These are phyloP conservation scores for Hybognathus amarus DNA, from an alignment of 2,797 vertebrate species.

Conservation along the genomic window DNA sequence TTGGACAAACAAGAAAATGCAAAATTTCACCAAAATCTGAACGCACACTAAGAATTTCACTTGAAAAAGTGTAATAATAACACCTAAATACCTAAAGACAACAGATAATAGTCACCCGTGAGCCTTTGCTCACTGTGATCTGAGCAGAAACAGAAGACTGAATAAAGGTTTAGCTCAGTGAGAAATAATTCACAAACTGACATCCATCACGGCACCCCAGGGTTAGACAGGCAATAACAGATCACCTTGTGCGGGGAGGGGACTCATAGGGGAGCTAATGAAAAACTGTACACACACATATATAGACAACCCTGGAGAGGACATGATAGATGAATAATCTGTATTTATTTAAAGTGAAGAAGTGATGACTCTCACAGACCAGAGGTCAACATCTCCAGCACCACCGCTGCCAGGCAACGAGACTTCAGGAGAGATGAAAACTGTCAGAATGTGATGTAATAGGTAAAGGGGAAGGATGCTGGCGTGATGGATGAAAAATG, in stretches of 20 bases:
- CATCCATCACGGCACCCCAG: constrained; percentile 59
- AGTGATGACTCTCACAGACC: constrained; percentile 50
- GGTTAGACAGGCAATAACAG: constrained; percentile 61
- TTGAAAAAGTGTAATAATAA: not conserved
- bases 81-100: constrained; percentile 49
- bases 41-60: not conserved
- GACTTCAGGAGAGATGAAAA: constrained; percentile 19
- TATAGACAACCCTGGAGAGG: constrained; percentile 51
- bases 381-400: constrained; percentile 52
- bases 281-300: constrained; percentile 49
- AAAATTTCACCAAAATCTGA: not conserved
- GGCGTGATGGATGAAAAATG: not conserved
- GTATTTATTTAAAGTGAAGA: constrained; percentile 62
- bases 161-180: constrained; percentile 73
- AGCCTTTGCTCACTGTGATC: constrained; percentile 55
- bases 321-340: constrained; percentile 63
- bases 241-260: constrained; percentile 55
- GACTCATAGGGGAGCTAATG: constrained; percentile 59
- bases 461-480: constrained; percentile 3
- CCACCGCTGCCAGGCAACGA: constrained; percentile 42
- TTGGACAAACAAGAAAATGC: no score
- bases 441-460: constrained; percentile 35
- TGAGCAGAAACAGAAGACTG: constrained; percentile 73
- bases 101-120: constrained; percentile 43
- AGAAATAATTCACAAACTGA: constrained; percentile 75